A percentile compares a stretch with the other conserved stretches of the same genome.
phyloP scores from a whole-genome alignment of 2,888 invertebrate species.

The Liopterus haemorrhoidalis region DNA sequence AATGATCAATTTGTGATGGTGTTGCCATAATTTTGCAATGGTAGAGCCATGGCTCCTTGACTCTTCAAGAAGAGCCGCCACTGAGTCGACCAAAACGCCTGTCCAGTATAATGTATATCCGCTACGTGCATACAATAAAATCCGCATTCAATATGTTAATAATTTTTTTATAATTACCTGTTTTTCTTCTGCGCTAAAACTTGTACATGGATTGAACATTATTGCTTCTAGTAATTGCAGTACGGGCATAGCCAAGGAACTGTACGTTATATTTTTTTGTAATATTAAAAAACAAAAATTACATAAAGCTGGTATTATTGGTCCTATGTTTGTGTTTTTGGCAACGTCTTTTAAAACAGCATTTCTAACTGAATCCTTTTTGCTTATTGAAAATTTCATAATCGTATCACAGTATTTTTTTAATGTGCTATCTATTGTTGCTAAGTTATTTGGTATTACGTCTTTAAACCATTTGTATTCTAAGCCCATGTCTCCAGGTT shows the following conservation, averaged over 20 bases:
- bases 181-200: conserved; percentile 53
- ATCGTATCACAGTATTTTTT: conserved; percentile 40
- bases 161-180: conserved; percentile 48
- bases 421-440: conserved; percentile 33
- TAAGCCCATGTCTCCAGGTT: conserved; percentile 38
- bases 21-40: too few species aligned
- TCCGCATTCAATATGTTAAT: too few species aligned
- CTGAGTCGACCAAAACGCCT: too few species aligned
- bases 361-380: conserved; percentile 49
- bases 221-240: conserved; percentile 55
- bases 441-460: conserved; percentile 25
- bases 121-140: too few species aligned
- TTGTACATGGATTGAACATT: conserved; percentile 53
- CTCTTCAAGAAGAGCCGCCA: too few species aligned
- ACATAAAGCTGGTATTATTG: conserved; percentile 56
- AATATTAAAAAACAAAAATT: conserved; percentile 54
- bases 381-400: conserved; percentile 50
- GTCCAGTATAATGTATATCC: too few species aligned
- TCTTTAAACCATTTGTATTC: conserved; percentile 40
- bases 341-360: conserved; percentile 53
- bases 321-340: conserved; percentile 54
- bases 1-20: too few species aligned
- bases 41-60: too few species aligned
- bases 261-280: conserved; percentile 50
- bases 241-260: conserved; percentile 42